Evolutionary conservation across 2,797 vertebrate genomes (phyloP).

Genomic region (Falco rusticolus): DNA sequence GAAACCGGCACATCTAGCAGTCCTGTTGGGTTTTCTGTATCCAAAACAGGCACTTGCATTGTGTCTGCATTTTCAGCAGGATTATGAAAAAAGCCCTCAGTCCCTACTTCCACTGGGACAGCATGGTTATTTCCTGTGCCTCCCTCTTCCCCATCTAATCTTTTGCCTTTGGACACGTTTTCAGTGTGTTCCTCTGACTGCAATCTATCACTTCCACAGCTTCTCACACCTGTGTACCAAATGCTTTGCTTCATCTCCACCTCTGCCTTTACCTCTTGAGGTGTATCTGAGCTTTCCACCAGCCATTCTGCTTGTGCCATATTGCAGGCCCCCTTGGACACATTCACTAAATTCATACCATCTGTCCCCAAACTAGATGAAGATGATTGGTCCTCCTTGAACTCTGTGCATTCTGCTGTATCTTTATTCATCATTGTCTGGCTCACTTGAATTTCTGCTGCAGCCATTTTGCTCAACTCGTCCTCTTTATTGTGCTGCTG

Average conservation of each 20-base stretch:
- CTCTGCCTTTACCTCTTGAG: not conserved
- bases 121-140: not conserved
- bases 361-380: not conserved
- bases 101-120: not conserved
- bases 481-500: conserved; percentile 21
- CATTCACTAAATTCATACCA: not conserved
- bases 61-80: not conserved
- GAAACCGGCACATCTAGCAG: not conserved
- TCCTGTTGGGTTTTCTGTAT: not conserved
- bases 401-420: not conserved
- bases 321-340: not conserved
- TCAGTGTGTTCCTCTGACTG: not conserved
- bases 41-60: not conserved
- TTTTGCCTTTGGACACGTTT: not conserved
- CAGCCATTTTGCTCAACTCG: not conserved
- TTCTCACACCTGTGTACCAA: not conserved
- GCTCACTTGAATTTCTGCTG: not conserved
- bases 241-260: not conserved
- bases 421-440: not conserved
- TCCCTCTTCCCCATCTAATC: not conserved
- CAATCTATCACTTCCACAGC: not conserved
- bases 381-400: not conserved
- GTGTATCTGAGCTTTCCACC: not conserved
- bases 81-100: not conserved
- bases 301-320: not conserved